Base-by-base conservation (phyloP, 1,140 invertebrate genomes). In the Periplaneta americana region DNA sequence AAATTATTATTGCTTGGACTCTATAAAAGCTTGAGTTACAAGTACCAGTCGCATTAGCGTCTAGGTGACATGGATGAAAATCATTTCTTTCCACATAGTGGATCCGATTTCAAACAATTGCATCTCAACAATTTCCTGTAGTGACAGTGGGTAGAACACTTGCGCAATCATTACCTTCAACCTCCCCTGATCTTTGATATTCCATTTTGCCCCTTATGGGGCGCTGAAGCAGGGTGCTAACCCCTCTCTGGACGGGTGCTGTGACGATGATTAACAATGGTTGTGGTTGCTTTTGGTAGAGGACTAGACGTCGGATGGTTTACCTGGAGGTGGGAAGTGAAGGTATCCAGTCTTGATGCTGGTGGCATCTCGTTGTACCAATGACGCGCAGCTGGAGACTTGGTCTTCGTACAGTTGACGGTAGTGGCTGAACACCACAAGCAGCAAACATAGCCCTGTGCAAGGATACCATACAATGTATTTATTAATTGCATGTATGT, bases 371-470 rank as follows among this genome's bases (percentile, higher is more conserved):
- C 75, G 80, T 17, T 80, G 66, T 28, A 34, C 39, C 28, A 80
- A 34, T 34, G 74, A 35, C 31, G 74, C 34, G 28, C 80, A 80
- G 34, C 66, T 75, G 34, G 66, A 28, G 37, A 13, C 36, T 75
- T 80, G 80, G 11, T 74, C 80, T 75, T 75, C 81, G 33, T 75
- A 79, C 17, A 82, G 34, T 33, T 82, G 66, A 18, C 81, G 22
- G 83, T 91, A 91, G 34, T 88, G 87, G 75, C 89, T 90, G 80
- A 90, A 91, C 0, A 90, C 90, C 2, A 89, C 88, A 28, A 90
- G 86, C 89, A 89, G 90, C 57, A 88, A 83, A 83, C 89, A 90
- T 78, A 89, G 86, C 48, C 86, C 88, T 32, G 88, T 28, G 28
- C n/a, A 87, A 86, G 82, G 28, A 34, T 39, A n/a, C n/a, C n/a